Conservation (phyloP, 2,797 vertebrate species). For the Arrhamphus sclerolepis region DNA sequence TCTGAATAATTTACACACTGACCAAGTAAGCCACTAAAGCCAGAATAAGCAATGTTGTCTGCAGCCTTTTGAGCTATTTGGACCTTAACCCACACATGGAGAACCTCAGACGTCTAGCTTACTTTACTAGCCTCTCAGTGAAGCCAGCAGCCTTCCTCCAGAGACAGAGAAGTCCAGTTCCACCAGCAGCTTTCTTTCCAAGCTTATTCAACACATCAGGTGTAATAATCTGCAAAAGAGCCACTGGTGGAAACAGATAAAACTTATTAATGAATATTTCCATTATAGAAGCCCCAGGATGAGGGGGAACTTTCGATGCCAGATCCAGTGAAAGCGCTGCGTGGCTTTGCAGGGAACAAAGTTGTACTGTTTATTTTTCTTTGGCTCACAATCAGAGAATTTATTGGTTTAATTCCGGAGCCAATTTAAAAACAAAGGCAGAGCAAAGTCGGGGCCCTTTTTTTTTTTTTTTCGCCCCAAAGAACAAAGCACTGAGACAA, state of each 20-base stretch:
- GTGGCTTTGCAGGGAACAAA: constrained; percentile 30
- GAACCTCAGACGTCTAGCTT: constrained; percentile 72
- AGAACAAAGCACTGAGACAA: constrained; percentile 72
- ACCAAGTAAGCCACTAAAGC: constrained; percentile 36
- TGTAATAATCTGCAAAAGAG: constrained; percentile 66
- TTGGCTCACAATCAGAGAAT: constrained; percentile 63
- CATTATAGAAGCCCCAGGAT: constrained; percentile 33
- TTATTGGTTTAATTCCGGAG: constrained; percentile 63
- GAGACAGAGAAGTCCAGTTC: constrained; percentile 55
- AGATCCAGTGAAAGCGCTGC: constrained; percentile 44
- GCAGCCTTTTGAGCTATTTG: constrained; percentile 55
- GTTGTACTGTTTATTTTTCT: constrained; percentile 56
- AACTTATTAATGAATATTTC: constrained; percentile 72
- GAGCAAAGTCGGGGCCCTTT: constrained; percentile 36
- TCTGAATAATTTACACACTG: constrained; percentile 51
- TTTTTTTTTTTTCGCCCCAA: constrained; percentile 39
- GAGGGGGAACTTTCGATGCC: constrained; percentile 12
- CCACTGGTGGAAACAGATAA: constrained; percentile 60
- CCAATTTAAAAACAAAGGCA: constrained; percentile 55
- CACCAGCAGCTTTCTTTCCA: constrained; percentile 59
- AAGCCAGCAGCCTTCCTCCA: constrained; percentile 65
- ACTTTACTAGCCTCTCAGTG: constrained; percentile 60
- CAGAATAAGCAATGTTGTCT: constrained; percentile 67
- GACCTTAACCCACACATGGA: constrained; percentile 66
- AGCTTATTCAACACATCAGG: constrained; percentile 74